Conservation (phyloP, 92 coral and sea anemone species). For the Palythoa caribaeorum region DNA sequence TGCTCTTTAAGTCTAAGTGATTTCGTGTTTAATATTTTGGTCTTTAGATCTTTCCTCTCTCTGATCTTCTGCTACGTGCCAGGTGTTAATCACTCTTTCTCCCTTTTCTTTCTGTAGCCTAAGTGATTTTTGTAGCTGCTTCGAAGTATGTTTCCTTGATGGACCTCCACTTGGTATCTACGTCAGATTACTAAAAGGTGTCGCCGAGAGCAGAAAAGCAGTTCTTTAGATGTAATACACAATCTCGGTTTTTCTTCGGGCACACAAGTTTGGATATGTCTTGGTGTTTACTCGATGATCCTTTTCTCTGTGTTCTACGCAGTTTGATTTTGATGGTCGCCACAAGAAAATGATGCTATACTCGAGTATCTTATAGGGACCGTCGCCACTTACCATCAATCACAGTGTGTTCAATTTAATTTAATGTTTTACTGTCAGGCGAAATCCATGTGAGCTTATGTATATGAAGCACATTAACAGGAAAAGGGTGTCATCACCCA, state of each 20-base stretch:
- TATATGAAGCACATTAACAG: too few species aligned
- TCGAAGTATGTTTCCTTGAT: not conserved
- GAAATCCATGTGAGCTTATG: too few species aligned
- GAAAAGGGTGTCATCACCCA: too few species aligned
- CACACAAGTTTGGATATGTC: not conserved
- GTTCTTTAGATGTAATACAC: not conserved
- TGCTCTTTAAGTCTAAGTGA: not conserved
- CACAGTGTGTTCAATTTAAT: too few species aligned
- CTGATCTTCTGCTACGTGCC: not conserved
- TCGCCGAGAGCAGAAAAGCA: not conserved
- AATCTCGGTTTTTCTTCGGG: not conserved
- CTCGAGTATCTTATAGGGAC: too few species aligned
- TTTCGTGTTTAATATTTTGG: not conserved
- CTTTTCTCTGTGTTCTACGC: not conserved
- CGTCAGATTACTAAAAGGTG: not conserved
- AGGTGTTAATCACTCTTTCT: constrained; percentile 3
- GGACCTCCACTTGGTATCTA: not conserved
- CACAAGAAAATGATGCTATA: not conserved
- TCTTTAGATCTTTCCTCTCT: not conserved
- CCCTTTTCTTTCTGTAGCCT: not conserved
- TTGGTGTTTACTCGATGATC: not conserved
- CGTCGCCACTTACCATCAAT: too few species aligned
- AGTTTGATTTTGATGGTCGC: not conserved
- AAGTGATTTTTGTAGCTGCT: not conserved
- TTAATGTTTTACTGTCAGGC: too few species aligned